Evolutionary conservation across 2,888 invertebrate genomes (phyloP).

Genomic region (Euproctis similis): DNA sequence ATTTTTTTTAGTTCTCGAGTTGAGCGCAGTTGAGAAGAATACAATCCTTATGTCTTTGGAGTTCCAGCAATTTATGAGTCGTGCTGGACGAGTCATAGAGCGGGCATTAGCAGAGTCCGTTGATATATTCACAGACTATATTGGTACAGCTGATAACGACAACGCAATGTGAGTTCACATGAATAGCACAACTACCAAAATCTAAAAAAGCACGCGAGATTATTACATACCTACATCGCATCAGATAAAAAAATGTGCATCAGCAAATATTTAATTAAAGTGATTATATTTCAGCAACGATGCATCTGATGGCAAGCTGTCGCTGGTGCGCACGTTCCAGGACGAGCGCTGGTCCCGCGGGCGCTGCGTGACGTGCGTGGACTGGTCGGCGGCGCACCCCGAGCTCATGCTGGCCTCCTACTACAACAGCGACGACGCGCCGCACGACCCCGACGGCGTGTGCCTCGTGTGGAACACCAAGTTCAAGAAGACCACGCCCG

Average conservation of each 20-base stretch:
- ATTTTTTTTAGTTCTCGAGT: slow-evolving; percentile 81
- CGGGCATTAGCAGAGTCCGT: slow-evolving; percentile 94
- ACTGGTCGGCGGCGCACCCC: slow-evolving; percentile 97
- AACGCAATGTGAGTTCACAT: slow-evolving; percentile 82
- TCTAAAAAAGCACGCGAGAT: no score
- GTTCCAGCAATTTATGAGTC: slow-evolving; percentile 93
- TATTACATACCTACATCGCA: no score
- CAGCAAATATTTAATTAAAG: no score
- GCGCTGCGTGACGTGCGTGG: slow-evolving; percentile 94
- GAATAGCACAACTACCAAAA: no score
- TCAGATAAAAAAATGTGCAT: no score
- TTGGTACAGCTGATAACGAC: slow-evolving; percentile 88
- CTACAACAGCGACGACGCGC: slow-evolving; percentile 95
- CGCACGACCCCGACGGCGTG: slow-evolving; percentile 98
- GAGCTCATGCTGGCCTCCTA: slow-evolving; percentile 96
- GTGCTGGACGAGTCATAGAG: slow-evolving; percentile 94
- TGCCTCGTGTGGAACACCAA: slow-evolving; percentile 99
- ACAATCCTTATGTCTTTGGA: slow-evolving; percentile 95
- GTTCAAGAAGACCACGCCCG: slow-evolving; percentile 97
- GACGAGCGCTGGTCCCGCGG: slow-evolving; percentile 98
- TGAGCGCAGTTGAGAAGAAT: slow-evolving; percentile 97
- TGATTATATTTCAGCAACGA: slow-evolving; percentile 94
- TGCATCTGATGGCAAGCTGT: slow-evolving; percentile 89
- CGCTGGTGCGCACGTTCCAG: slow-evolving; percentile 90
- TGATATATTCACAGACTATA: slow-evolving; percentile 97